Percentiles rank a stretch among this genome's conserved stretches.
Evolutionary conservation across 2,797 vertebrate species (phyloP).

Genomic region (Atherinosoma microstoma): DNA sequence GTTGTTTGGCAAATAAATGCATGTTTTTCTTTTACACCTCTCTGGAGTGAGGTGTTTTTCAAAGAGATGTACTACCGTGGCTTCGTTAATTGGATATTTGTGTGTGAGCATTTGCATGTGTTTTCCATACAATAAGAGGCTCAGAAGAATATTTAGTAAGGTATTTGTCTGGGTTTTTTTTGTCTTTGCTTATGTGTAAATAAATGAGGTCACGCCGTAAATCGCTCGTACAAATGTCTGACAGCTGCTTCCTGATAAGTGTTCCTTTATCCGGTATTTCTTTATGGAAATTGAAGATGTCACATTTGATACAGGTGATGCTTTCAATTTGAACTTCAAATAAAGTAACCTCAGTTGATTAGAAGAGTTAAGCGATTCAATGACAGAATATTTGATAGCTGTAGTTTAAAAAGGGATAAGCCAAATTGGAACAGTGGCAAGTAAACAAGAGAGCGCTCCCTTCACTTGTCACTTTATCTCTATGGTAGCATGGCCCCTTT

Average conservation of each 20-base stretch:
- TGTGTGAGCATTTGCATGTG: slow-evolving; percentile 7
- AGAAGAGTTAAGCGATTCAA: slow-evolving; percentile 35
- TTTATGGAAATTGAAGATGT: slow-evolving; percentile 43
- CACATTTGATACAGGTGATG: slow-evolving; percentile 37
- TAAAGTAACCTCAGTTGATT: slow-evolving; percentile 14
- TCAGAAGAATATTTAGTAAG: slow-evolving; percentile 35
- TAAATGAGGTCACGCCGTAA: slow-evolving; percentile 20
- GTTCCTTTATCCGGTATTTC: slow-evolving; percentile 13
- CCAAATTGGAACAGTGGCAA: slow-evolving; percentile 46
- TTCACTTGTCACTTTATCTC: slow-evolving; percentile 31
- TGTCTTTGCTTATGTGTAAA: slow-evolving; percentile 6
- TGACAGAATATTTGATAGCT: slow-evolving; percentile 35
- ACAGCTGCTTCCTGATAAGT: slow-evolving; percentile 27
- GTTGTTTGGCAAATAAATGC: slow-evolving; percentile 34
- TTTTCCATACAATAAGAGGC: slow-evolving; percentile 13
- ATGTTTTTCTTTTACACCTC: slow-evolving; percentile 6
- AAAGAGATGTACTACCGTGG: slow-evolving; percentile 6
- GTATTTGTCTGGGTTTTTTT: slow-evolving; percentile 13
- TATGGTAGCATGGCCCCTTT: slow-evolving; percentile 1
- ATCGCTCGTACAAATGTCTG: slow-evolving; percentile 19
- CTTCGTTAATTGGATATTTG: slow-evolving; percentile 32
- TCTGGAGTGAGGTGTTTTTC: slow-evolving; percentile 12
- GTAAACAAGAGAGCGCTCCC: slow-evolving; percentile 15
- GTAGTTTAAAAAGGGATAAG: slow-evolving; percentile 30
- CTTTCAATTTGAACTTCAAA: slow-evolving; percentile 47